Conservation (phyloP, 2,888 invertebrate species). For the Cylindroiulus punctatus region DNA sequence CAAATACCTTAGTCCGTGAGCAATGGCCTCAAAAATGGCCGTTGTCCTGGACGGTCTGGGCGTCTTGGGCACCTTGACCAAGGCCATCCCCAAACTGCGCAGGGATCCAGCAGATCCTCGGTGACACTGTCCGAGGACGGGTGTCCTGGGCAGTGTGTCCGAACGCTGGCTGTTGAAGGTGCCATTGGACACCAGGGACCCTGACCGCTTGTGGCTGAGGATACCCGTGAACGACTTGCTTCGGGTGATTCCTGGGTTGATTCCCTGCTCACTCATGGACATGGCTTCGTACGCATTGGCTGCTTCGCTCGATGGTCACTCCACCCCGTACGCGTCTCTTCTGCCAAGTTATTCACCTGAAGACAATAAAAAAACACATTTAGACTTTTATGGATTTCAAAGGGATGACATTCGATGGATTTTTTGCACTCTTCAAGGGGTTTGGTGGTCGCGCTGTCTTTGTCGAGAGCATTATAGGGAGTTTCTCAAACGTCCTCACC, state of each 20-base stretch:
- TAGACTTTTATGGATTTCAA: slow-evolving; percentile 22
- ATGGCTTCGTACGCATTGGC: slow-evolving; percentile 18
- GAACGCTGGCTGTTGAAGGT: slow-evolving; percentile 50
- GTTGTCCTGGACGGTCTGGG: slow-evolving; percentile 64
- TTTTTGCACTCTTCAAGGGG: background rate
- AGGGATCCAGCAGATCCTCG: slow-evolving; percentile 50
- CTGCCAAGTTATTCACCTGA: slow-evolving; percentile 44
- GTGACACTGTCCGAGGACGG: slow-evolving; percentile 55
- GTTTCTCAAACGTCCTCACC: slow-evolving; percentile 3
- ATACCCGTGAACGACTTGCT: slow-evolving; percentile 57
- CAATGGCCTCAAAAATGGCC: slow-evolving; percentile 64
- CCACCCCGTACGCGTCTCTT: background rate
- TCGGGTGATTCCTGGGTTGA: slow-evolving; percentile 53
- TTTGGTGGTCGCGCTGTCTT: background rate
- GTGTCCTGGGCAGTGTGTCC: slow-evolving; percentile 51
- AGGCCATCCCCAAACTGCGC: slow-evolving; percentile 54
- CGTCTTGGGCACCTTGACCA: slow-evolving; percentile 63
- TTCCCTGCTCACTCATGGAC: slow-evolving; percentile 40
- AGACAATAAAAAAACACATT: slow-evolving; percentile 13
- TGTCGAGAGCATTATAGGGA: slow-evolving; percentile 3
- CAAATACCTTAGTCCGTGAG: slow-evolving; percentile 64
- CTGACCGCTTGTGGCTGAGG: slow-evolving; percentile 53
- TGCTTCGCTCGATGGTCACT: background rate
- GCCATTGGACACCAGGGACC: slow-evolving; percentile 48
- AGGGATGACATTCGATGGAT: background rate